Conservation (phyloP, 2,113 vertebrate genomes). For the Taurulus bubalis region DNA sequence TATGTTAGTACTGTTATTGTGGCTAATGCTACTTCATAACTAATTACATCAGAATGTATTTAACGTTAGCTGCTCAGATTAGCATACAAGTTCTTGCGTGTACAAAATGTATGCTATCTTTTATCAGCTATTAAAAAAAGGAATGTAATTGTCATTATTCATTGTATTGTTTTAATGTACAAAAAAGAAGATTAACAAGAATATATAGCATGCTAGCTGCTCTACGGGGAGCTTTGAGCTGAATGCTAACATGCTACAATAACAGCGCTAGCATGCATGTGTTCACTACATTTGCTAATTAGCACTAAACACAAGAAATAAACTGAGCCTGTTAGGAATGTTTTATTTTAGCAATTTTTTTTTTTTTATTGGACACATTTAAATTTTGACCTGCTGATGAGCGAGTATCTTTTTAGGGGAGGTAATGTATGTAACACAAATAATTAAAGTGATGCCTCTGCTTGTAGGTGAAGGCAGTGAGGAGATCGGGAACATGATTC, state of each 20-base stretch:
- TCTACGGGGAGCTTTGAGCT: neutral
- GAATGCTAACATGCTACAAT: neutral
- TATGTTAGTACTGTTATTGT: neutral
- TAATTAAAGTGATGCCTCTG: conserved; percentile 6
- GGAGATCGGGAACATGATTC: conserved; percentile 97
- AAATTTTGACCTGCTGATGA: neutral
- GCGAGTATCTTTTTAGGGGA: too few relatives aligned
- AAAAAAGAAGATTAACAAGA: neutral
- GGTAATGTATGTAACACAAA: too few relatives aligned
- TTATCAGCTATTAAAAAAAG: neutral
- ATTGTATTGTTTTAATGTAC: neutral
- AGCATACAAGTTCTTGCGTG: neutral
- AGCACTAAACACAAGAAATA: neutral
- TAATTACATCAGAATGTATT: neutral
- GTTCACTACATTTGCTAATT: neutral
- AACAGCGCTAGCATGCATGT: neutral
- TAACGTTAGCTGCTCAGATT: neutral
- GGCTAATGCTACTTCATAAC: neutral
- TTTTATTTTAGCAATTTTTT: neutral
- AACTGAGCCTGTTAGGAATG: neutral
- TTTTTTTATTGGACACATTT: neutral
- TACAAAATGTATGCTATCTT: neutral
- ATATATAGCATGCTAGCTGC: neutral
- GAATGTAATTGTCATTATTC: neutral
- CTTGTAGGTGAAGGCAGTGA: conserved; percentile 94